Evolutionary conservation across 2,797 vertebrate genomes (phyloP).

Genomic region (Gymnoscopelus microlampas): DNA sequence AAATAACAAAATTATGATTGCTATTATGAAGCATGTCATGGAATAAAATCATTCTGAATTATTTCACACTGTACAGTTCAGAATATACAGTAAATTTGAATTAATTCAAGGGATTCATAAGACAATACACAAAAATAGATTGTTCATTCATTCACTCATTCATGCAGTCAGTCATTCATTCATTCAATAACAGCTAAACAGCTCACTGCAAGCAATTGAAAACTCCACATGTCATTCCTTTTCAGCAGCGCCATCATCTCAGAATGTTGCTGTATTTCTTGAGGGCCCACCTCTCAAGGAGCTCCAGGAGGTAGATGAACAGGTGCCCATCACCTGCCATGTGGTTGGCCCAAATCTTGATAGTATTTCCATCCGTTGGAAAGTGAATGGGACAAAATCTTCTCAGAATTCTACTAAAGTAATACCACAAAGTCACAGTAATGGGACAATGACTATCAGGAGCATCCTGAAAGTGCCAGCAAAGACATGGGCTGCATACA

Average conservation of each 20-base stretch:
- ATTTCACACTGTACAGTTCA: too few species aligned
- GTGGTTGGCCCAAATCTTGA: slow-evolving; percentile 54
- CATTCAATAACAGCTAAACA: too few species aligned
- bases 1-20: too few species aligned
- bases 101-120: too few species aligned
- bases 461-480: slow-evolving; percentile 53
- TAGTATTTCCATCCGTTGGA: slow-evolving; percentile 70
- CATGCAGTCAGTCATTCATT: not conserved
- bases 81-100: too few species aligned
- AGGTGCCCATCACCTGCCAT: slow-evolving; percentile 65
- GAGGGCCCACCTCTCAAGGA: slow-evolving; percentile 38
- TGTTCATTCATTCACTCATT: slow-evolving; percentile 49
- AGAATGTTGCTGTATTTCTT: slow-evolving; percentile 48
- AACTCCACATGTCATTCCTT: slow-evolving; percentile 7
- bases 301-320: not conserved
- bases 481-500: slow-evolving; percentile 53
- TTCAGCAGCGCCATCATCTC: slow-evolving; percentile 59
- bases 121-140: too few species aligned
- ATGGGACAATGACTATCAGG: slow-evolving; percentile 69
- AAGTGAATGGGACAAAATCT: not conserved
- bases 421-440: slow-evolving; percentile 34
- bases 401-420: not conserved
- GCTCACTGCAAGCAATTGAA: too few species aligned
- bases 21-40: too few species aligned
- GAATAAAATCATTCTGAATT: too few species aligned